Evolutionary conservation across 2,797 vertebrate genomes (phyloP).

Genomic region (Tadarida brasiliensis): DNA sequence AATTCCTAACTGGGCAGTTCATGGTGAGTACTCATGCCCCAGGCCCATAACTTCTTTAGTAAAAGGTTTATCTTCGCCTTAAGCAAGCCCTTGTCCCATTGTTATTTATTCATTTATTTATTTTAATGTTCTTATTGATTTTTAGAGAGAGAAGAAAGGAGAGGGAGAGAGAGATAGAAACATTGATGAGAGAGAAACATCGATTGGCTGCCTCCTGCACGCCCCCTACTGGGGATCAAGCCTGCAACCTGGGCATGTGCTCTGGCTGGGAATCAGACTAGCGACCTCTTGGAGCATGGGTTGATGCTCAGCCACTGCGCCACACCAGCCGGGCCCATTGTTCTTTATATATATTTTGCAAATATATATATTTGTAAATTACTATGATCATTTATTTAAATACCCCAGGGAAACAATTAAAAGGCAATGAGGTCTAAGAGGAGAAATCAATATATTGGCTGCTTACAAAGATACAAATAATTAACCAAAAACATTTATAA

Average conservation of each 20-base stretch:
- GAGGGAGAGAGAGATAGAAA: too few species aligned
- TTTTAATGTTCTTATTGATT: too few species aligned
- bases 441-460: not conserved
- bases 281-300: too few species aligned
- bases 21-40: not conserved
- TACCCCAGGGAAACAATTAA: not conserved
- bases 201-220: too few species aligned
- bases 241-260: too few species aligned
- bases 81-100: not conserved
- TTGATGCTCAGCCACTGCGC: too few species aligned
- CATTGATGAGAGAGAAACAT: too few species aligned
- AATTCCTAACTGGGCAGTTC: not conserved
- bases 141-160: too few species aligned
- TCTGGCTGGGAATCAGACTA: too few species aligned
- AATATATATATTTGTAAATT: slow-evolving; percentile 14
- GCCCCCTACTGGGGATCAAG: too few species aligned
- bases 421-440: not conserved
- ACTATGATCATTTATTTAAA: not conserved
- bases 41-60: not conserved
- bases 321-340: too few species aligned
- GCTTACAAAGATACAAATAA: slow-evolving; percentile 31
- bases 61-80: not conserved
- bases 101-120: too few species aligned
- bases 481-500: not conserved
- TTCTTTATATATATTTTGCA: not conserved